Percentiles rank a stretch among this genome's conserved stretches.
phyloP scores from a whole-genome alignment of 2,888 invertebrate species.

The Craniophora ligustri region DNA sequence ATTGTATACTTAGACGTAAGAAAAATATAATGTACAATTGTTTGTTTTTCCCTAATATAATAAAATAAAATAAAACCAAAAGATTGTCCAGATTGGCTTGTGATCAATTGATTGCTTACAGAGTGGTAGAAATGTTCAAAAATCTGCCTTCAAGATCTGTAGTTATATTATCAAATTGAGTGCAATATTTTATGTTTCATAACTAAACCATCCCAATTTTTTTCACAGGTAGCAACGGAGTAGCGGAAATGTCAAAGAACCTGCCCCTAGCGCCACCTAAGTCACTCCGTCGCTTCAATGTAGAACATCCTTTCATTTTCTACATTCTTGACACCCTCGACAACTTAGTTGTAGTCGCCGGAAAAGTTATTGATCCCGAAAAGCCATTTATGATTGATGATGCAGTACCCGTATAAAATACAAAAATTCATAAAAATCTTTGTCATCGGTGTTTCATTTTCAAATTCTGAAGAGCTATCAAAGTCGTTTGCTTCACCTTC shows the following conservation, averaged over 20 bases:
- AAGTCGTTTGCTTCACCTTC: conserved; percentile 14
- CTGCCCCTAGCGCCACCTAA: conserved; percentile 68
- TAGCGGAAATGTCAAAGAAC: conserved; percentile 70
- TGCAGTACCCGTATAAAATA: conserved; percentile 38
- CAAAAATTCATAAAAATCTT: conserved; percentile 1
- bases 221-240: conserved; percentile 64
- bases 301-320: conserved; percentile 90
- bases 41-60: no score
- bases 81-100: no score
- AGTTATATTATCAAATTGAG: no score
- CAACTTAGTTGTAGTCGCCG: conserved; percentile 89
- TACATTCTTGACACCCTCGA: conserved; percentile 89
- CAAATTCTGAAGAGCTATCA: conserved; percentile 31
- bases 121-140: no score
- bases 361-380: conserved; percentile 87
- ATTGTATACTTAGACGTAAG: no score
- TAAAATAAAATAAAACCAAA: no score
- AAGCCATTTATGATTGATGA: conserved; percentile 43
- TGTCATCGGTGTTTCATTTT: conserved; percentile 38
- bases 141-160: no score
- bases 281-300: conserved; percentile 75
- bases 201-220: conserved; percentile 9
- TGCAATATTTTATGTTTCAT: neutral
- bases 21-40: no score
- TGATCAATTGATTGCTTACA: no score